A percentile compares a stretch with the other conserved stretches of the same genome.
phyloP scores from a whole-genome alignment of 2,888 invertebrate species.

The Lepidochrysops patricia region DNA sequence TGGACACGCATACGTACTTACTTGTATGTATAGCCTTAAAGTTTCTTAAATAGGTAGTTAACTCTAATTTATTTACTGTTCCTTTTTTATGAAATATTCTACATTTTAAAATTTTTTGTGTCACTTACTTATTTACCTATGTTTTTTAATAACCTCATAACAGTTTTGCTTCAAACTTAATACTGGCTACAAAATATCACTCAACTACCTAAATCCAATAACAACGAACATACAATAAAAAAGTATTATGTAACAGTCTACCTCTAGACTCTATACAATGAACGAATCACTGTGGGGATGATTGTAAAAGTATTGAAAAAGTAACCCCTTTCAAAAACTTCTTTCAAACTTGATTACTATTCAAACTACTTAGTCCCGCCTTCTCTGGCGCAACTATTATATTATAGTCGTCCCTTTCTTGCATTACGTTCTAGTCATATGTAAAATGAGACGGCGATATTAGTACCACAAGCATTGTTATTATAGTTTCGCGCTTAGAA shows the following conservation, averaged over 20 bases:
- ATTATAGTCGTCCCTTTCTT: constrained; percentile 39
- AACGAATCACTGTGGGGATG: background rate
- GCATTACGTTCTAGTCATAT: constrained; percentile 27
- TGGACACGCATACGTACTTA: too few relatives aligned
- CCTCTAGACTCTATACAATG: background rate
- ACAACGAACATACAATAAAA: background rate
- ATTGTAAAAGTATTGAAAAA: constrained; percentile 33
- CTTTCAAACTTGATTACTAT: constrained; percentile 67
- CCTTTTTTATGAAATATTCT: too few relatives aligned
- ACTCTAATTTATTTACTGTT: too few relatives aligned
- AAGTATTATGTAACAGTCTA: background rate
- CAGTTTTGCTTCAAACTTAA: too few relatives aligned
- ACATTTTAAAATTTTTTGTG: too few relatives aligned
- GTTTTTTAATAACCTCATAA: too few relatives aligned
- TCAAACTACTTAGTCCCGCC: constrained; percentile 62
- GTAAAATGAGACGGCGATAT: constrained; percentile 46
- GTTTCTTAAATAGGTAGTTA: too few relatives aligned
- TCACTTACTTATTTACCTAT: too few relatives aligned
- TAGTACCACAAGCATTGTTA: constrained; percentile 55
- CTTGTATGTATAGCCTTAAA: too few relatives aligned
- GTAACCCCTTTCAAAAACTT: constrained; percentile 64
- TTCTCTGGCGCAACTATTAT: constrained; percentile 31
- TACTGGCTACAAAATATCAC: too few relatives aligned
- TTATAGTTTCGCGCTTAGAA: constrained; percentile 49
- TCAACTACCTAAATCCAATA: background rate